Conservation (phyloP, 1,140 invertebrate genomes). For the Trachymyrmex septentrionalis region DNA sequence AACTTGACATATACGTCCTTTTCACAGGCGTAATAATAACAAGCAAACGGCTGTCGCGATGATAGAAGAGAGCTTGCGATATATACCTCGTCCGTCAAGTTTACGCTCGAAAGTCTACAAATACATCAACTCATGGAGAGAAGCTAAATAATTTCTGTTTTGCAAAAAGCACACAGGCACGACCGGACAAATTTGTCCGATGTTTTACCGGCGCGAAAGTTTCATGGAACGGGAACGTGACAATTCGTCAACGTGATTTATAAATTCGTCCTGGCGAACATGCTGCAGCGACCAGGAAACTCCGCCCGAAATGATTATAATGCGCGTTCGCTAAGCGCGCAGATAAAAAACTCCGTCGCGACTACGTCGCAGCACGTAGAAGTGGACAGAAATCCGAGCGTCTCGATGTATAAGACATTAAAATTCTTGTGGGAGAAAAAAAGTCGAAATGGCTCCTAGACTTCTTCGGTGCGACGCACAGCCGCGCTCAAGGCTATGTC, state of each 20-base stretch:
- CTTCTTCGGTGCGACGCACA: conserved; percentile 19
- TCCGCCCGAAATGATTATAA: conserved; percentile 33
- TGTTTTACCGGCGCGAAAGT: conserved; percentile 40
- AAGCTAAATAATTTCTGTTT: conserved; percentile 48
- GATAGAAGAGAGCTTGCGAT: background rate
- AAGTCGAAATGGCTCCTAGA: conserved; percentile 26
- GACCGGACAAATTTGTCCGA: conserved; percentile 34
- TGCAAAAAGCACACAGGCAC: conserved; percentile 3
- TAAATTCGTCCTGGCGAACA: conserved; percentile 35
- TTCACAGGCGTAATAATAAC: background rate
- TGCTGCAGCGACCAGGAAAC: background rate
- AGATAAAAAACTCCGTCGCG: background rate
- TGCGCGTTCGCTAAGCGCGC: conserved; percentile 16
- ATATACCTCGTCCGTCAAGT: conserved; percentile 20
- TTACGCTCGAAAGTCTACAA: conserved; percentile 23
- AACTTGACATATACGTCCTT: conserved; percentile 1
- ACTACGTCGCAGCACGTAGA: background rate
- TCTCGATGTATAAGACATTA: conserved; percentile 2
- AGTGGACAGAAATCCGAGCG: background rate
- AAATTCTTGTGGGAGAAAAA: conserved; percentile 20
- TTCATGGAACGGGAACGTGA: conserved; percentile 39
- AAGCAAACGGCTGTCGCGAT: background rate
- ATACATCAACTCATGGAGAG: background rate
- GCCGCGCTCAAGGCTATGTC: conserved; percentile 48
- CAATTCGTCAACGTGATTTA: conserved; percentile 55